phyloP scores from a whole-genome alignment of 2,113 vertebrate species.

The Epinephelus fuscoguttatus region DNA sequence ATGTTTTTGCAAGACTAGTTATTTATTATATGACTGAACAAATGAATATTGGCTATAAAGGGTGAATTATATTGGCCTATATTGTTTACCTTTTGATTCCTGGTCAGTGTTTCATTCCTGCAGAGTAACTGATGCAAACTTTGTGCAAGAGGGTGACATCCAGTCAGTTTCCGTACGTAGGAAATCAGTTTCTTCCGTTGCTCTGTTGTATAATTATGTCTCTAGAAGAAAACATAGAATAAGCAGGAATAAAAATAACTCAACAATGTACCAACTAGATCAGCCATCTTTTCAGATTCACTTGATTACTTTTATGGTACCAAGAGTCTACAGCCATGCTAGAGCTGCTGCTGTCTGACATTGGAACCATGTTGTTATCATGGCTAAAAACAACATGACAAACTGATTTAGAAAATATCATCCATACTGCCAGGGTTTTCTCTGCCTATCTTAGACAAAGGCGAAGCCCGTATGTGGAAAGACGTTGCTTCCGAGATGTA shows the following conservation, averaged over 20 bases:
- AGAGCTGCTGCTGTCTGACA: no score
- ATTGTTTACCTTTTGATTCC: conserved; percentile 70
- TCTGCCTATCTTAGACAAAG: no score
- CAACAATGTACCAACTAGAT: neutral
- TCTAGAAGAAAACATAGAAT: conserved; percentile 32
- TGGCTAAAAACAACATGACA: no score
- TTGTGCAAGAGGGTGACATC: conserved; percentile 72
- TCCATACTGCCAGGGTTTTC: no score
- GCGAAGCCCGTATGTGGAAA: no score
- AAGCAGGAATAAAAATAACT: no score
- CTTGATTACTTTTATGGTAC: no score
- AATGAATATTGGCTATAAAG: neutral
- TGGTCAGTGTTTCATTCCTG: conserved; percentile 49
- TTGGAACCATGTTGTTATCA: no score
- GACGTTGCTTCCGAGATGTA: no score
- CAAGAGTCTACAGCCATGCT: no score
- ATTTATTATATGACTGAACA: neutral
- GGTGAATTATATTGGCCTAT: neutral
- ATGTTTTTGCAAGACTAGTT: neutral
- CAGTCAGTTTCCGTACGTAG: conserved; percentile 68
- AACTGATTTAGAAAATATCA: no score
- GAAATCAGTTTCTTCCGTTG: conserved; percentile 42
- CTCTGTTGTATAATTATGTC: rapidly evolving
- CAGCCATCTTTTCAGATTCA: neutral
- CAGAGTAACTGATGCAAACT: conserved; percentile 69